Percentiles rank a stretch among this genome's conserved stretches.
Conservation (phyloP, 2,113 vertebrate genomes). For the Phylloscopus whistleri region DNA sequence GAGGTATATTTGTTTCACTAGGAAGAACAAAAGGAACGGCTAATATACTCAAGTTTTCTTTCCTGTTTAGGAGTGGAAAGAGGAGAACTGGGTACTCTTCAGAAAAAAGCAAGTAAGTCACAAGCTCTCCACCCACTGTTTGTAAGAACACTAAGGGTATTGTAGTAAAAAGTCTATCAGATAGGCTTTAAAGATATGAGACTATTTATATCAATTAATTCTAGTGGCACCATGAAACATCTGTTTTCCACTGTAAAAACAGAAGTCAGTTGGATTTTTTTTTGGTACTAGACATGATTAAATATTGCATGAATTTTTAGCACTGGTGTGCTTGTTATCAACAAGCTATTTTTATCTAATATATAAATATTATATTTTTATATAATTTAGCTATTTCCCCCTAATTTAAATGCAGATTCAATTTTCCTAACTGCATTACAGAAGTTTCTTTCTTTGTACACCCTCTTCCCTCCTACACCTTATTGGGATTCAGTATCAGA, state of each 20-base stretch:
- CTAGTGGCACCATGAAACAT: background rate
- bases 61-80: background rate
- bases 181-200: background rate
- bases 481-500: background rate
- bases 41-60: background rate
- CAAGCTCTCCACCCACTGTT: background rate
- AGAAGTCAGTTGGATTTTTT: background rate
- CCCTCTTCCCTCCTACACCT: background rate
- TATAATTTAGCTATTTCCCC: background rate
- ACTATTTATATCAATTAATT: background rate
- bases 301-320: background rate
- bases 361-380: background rate
- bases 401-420: background rate
- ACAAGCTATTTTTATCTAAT: background rate
- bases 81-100: background rate
- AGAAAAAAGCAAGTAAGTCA: background rate
- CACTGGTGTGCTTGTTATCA: background rate
- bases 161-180: background rate
- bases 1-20: background rate
- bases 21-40: background rate
- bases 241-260: background rate
- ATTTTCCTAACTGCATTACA: background rate
- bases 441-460: background rate
- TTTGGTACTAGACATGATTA: background rate
- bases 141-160: background rate